phyloP scores from a whole-genome alignment of 1,140 invertebrate species.

The Sipha flava region DNA sequence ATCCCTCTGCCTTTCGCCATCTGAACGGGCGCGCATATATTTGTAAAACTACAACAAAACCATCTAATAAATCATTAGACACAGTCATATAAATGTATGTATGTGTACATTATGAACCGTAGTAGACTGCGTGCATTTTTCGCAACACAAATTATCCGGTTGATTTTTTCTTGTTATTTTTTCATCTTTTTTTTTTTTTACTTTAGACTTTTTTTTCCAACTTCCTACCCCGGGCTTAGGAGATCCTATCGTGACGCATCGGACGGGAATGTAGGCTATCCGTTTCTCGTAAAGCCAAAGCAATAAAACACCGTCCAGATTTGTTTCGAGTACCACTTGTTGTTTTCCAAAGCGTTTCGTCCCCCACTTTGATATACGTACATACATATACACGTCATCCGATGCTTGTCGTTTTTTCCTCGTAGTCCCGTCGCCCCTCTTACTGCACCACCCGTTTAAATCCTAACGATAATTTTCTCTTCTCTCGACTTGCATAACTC shows the following conservation, averaged over 20 bases:
- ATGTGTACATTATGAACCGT: no score
- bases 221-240: background rate
- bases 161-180: background rate
- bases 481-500: background rate
- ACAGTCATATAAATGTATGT: background rate
- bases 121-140: background rate
- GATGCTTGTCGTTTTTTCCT: background rate
- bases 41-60: background rate
- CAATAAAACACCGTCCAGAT: background rate
- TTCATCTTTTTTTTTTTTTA: background rate
- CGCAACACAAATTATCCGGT: background rate
- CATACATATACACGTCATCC: no score
- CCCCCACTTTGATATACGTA: background rate
- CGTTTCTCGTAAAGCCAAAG: background rate
- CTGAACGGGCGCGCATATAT: background rate
- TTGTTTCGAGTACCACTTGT: conserved; percentile 14
- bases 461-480: conserved; percentile 1
- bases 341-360: background rate
- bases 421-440: background rate
- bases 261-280: background rate
- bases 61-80: background rate
- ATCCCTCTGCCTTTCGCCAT: no score
- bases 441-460: background rate
- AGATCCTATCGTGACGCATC: background rate
- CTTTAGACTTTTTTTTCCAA: background rate